Conservation (phyloP, 2,888 invertebrate genomes). For the Idaea dimidiata region DNA sequence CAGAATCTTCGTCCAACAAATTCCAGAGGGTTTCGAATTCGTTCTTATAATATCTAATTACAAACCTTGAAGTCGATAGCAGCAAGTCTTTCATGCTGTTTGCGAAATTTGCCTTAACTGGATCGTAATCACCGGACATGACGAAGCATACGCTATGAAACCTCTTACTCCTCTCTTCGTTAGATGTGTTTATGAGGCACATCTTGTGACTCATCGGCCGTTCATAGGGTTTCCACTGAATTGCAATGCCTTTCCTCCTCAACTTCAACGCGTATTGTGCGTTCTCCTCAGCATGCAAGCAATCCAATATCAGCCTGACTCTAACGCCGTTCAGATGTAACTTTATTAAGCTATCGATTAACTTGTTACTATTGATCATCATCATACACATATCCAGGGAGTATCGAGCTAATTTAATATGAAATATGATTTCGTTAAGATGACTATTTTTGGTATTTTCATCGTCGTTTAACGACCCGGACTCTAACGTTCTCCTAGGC, state of each 20-base stretch:
- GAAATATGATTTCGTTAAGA: not conserved
- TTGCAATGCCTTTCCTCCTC: not conserved
- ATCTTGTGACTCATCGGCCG: rapidly evolving
- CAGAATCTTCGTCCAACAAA: not conserved
- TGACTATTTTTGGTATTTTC: not conserved
- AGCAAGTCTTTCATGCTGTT: too few relatives aligned
- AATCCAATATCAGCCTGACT: not conserved
- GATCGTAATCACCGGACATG: not conserved
- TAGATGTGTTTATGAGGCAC: not conserved
- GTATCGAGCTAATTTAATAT: not conserved
- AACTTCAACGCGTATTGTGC: not conserved
- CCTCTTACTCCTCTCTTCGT: not conserved
- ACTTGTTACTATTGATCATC: not conserved
- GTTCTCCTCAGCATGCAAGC: not conserved
- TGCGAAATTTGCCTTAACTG: not conserved
- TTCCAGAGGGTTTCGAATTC: not conserved
- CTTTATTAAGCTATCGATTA: not conserved
- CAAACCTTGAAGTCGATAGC: too few relatives aligned
- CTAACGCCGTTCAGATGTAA: not conserved
- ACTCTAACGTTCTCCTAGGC: not conserved
- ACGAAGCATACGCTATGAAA: not conserved
- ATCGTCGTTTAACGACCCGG: too few relatives aligned
- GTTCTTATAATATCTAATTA: not conserved
- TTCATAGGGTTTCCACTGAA: not conserved
- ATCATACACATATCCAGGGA: not conserved